phyloP scores from a whole-genome alignment of 1,140 invertebrate species.

The Bombus haemorrhoidalis region DNA sequence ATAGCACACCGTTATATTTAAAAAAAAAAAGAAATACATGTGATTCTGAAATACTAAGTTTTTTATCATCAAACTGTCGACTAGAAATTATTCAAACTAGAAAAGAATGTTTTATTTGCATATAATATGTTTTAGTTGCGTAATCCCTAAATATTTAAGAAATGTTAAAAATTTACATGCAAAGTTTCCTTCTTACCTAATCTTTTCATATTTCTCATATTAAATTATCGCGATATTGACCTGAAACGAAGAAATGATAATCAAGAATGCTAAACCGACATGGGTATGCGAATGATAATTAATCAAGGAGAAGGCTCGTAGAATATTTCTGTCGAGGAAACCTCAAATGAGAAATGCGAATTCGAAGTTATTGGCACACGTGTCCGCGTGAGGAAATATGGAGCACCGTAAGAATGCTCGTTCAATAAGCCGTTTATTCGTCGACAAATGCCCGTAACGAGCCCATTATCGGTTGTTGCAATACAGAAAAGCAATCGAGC shows the following conservation, averaged over 20 bases:
- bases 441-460: constrained; percentile 43
- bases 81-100: too few relatives aligned
- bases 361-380: not conserved
- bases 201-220: too few relatives aligned
- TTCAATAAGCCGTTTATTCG: constrained; percentile 33
- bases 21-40: too few relatives aligned
- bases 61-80: too few relatives aligned
- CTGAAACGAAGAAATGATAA: not conserved
- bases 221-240: too few relatives aligned
- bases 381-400: not conserved
- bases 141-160: too few relatives aligned
- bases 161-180: too few relatives aligned
- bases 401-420: not conserved
- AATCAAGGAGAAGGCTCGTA: not conserved
- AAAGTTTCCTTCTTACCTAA: too few relatives aligned
- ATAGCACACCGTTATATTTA: too few relatives aligned
- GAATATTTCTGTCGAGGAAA: not conserved
- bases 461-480: constrained; percentile 36
- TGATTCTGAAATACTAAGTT: too few relatives aligned
- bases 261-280: not conserved
- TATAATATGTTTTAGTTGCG: too few relatives aligned
- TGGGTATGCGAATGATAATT: not conserved
- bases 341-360: not conserved
- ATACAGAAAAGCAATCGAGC: constrained; percentile 32
- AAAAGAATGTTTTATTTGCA: too few relatives aligned